Conservation (phyloP, 2,797 vertebrate species). For the Serranus cabrilla region DNA sequence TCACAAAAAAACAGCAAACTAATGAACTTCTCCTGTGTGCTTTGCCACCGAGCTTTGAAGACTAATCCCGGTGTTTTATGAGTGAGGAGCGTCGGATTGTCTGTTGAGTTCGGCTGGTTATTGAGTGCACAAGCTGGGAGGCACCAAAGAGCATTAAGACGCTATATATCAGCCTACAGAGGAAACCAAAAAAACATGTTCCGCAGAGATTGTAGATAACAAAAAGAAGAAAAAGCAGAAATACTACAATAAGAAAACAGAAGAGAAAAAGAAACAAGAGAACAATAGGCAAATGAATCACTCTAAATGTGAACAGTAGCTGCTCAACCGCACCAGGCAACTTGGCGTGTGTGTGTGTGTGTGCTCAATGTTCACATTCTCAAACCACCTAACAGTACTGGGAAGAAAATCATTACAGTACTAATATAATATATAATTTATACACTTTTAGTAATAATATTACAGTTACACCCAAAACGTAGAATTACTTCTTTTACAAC, state of each 20-base stretch:
- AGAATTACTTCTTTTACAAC: too few species aligned
- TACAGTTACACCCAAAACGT: too few species aligned
- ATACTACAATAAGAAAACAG: slow-evolving; percentile 3
- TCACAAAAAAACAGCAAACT: slow-evolving; percentile 56
- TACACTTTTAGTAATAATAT: too few species aligned
- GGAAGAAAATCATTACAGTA: too few species aligned
- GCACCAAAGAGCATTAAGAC: slow-evolving; percentile 62
- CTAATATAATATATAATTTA: too few species aligned
- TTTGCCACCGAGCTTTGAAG: slow-evolving; percentile 59
- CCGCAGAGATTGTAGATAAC: slow-evolving; percentile 40
- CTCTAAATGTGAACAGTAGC: slow-evolving; percentile 27
- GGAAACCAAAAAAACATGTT: slow-evolving; percentile 27
- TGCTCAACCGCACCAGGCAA: slow-evolving; percentile 1
- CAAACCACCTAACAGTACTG: not conserved
- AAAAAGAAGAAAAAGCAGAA: slow-evolving; percentile 28
- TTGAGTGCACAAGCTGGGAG: slow-evolving; percentile 67
- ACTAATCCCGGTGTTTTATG: slow-evolving; percentile 76
- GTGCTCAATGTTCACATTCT: slow-evolving; percentile 33
- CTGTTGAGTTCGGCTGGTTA: slow-evolving; percentile 68
- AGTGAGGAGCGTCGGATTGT: slow-evolving; percentile 67
- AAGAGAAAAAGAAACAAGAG: slow-evolving; percentile 7
- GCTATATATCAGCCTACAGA: slow-evolving; percentile 55
- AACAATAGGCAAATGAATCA: slow-evolving; percentile 40
- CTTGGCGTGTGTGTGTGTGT: slow-evolving; percentile 5
- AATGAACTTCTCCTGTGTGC: slow-evolving; percentile 65